Evolutionary conservation across 2,113 vertebrate species (phyloP).

Genomic region (Scophthalmus maximus): DNA sequence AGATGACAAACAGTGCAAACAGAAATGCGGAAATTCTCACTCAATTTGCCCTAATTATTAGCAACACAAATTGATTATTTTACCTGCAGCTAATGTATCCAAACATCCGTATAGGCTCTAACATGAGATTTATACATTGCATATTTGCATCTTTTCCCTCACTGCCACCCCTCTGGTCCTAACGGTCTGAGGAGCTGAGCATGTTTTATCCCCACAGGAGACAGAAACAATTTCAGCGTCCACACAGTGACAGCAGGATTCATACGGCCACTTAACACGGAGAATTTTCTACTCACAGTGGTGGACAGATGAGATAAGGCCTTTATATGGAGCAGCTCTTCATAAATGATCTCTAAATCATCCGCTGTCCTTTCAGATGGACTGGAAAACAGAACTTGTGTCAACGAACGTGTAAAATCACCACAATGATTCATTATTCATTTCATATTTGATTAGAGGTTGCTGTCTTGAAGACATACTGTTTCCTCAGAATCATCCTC

Average conservation of each 20-base stretch:
- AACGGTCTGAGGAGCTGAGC: background rate
- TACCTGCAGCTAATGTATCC: too few relatives aligned
- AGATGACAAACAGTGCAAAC: too few relatives aligned
- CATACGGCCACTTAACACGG: too few relatives aligned
- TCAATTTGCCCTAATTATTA: background rate
- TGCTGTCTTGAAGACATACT: conserved; percentile 79
- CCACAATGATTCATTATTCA: background rate
- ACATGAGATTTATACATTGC: background rate
- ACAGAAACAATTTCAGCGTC: background rate
- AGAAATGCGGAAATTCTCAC: background rate
- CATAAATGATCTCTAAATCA: conserved; percentile 97
- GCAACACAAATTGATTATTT: background rate
- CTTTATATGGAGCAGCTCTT: conserved; percentile 98
- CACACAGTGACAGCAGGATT: background rate
- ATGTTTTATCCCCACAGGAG: background rate
- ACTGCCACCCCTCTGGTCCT: background rate
- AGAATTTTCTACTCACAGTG: conserved; percentile 85
- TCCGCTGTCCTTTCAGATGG: conserved; percentile 93
- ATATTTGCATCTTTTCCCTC: background rate
- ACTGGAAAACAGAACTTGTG: conserved; percentile 75
- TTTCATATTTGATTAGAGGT: background rate
- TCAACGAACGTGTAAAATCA: background rate
- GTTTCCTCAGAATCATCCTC: conserved; percentile 97
- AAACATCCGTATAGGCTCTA: too few relatives aligned
- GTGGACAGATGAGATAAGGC: conserved; percentile 97